A percentile compares a stretch with the other conserved stretches of the same genome.
Conservation (phyloP, 2,113 vertebrate genomes). For the Phalacrocorax brasilianus region DNA sequence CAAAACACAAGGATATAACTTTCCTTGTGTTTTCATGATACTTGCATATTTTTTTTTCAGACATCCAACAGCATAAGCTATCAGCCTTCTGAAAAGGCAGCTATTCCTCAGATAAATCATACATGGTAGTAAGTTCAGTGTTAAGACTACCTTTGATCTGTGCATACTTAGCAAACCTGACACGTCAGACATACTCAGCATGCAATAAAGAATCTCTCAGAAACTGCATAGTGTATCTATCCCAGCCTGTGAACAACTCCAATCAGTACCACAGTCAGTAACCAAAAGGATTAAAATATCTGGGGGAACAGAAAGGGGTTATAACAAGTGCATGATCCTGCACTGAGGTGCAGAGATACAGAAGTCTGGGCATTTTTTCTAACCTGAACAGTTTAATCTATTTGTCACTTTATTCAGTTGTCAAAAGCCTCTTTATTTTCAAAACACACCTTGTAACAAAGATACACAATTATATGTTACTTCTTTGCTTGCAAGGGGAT, state of each 20-base stretch:
- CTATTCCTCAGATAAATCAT: not conserved
- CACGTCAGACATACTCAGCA: not conserved
- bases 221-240: not conserved
- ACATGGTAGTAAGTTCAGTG: not conserved
- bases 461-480: not conserved
- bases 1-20: not conserved
- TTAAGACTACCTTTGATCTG: constrained; percentile 4
- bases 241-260: not conserved
- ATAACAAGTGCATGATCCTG: not conserved
- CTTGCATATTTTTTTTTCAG: not conserved
- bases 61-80: not conserved
- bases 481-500: not conserved
- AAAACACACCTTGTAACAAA: not conserved
- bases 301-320: not conserved
- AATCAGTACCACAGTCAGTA: not conserved
- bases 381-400: not conserved
- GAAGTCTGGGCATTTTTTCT: not conserved
- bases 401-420: not conserved
- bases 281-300: not conserved
- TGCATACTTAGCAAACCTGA: not conserved
- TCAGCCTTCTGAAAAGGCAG: not conserved
- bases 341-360: not conserved
- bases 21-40: not conserved
- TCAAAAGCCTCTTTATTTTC: not conserved
- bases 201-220: not conserved